Evolutionary conservation across 2,113 vertebrate genomes (phyloP).

Genomic region (Butorides virescens): DNA sequence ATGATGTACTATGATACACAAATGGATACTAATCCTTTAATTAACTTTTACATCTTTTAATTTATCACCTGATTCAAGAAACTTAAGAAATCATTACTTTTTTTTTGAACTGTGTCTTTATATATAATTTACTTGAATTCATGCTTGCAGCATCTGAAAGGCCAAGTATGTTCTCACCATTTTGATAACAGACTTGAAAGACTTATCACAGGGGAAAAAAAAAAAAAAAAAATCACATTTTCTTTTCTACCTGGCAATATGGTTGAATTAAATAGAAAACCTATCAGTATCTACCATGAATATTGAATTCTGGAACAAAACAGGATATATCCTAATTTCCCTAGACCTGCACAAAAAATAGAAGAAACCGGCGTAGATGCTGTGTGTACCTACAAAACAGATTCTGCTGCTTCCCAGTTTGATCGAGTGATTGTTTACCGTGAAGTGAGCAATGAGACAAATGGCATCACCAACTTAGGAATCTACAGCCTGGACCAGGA

Average conservation of each 20-base stretch:
- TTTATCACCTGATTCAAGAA: neutral
- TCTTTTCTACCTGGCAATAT: neutral
- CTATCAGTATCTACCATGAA: neutral
- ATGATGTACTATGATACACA: neutral
- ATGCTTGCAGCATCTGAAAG: neutral
- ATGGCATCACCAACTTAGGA: neutral
- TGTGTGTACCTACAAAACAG: conserved; percentile 42
- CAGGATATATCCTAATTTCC: neutral
- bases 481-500: neutral
- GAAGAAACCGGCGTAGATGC: conserved; percentile 38
- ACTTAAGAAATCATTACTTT: neutral
- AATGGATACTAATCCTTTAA: neutral
- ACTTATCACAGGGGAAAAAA: too few relatives aligned
- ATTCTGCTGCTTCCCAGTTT: neutral
- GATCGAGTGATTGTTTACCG: conserved; percentile 3
- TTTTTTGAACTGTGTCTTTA: neutral
- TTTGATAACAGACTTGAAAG: neutral
- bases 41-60: neutral
- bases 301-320: neutral
- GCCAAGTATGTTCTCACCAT: neutral
- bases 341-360: conserved; percentile 11
- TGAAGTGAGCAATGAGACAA: conserved; percentile 3
- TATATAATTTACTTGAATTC: neutral
- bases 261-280: neutral
- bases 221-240: neutral